Conservation (phyloP, 1,140 invertebrate genomes). For the Cataglyphis hispanica region DNA sequence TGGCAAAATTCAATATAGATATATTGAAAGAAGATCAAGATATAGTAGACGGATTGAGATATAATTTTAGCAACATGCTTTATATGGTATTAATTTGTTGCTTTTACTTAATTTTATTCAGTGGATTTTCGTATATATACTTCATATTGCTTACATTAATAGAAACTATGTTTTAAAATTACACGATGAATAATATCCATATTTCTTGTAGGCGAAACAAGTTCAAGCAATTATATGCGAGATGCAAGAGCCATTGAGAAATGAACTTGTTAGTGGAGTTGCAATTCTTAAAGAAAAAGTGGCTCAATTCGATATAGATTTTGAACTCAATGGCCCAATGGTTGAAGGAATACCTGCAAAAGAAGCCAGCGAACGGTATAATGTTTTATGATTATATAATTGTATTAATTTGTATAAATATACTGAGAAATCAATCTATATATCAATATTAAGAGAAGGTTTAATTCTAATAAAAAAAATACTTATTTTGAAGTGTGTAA, state of each 20-base stretch:
- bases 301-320: conserved; percentile 91
- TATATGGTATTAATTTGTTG: conserved; percentile 87
- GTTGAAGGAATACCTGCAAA: conserved; percentile 92
- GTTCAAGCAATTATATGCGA: conserved; percentile 91
- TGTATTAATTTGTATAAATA: conserved; percentile 3
- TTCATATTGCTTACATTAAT: background rate
- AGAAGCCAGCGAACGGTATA: conserved; percentile 93
- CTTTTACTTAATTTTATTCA: background rate
- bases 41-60: conserved; percentile 91
- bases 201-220: conserved; percentile 88
- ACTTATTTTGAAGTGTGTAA: background rate
- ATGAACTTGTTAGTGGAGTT: conserved; percentile 91
- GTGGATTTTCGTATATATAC: background rate
- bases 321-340: conserved; percentile 93
- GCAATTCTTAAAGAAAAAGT: conserved; percentile 90
- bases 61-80: conserved; percentile 92
- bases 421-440: too few relatives aligned
- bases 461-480: conserved; percentile 13
- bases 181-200: background rate
- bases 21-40: conserved; percentile 93
- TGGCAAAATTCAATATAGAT: conserved; percentile 90
- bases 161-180: conserved; percentile 15
- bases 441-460: conserved; percentile 12
- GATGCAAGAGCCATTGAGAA: conserved; percentile 92
- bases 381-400: conserved; percentile 2